Percentiles rank a stretch among this genome's conserved stretches.
phyloP scores from a whole-genome alignment of 2,113 vertebrate genomes.

The Nettapus auritus region DNA sequence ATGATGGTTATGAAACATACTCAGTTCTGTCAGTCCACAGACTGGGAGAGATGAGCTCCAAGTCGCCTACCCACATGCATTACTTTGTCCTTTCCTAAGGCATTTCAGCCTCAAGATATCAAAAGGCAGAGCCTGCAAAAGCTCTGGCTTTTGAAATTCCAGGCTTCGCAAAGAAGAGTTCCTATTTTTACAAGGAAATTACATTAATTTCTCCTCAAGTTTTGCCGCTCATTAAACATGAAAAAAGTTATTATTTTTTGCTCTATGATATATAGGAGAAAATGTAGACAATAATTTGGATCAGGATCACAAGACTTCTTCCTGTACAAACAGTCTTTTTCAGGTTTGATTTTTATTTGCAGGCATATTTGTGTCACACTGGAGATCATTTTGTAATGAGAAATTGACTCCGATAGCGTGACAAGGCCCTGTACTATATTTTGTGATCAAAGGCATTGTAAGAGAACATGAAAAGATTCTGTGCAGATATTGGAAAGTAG shows the following conservation, averaged over 20 bases:
- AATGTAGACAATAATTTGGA: not conserved
- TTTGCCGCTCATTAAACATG: not conserved
- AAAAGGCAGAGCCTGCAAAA: not conserved
- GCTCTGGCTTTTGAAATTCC: not conserved
- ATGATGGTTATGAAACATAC: slow-evolving; percentile 1
- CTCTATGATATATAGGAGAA: not conserved
- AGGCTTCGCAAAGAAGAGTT: not conserved
- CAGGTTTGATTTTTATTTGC: not conserved
- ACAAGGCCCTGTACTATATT: not conserved
- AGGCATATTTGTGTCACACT: not conserved
- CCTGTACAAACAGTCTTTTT: not conserved
- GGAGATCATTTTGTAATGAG: not conserved
- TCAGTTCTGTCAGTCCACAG: slow-evolving; percentile 18
- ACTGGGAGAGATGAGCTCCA: not conserved
- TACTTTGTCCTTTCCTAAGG: slow-evolving; percentile 7
- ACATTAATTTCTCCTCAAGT: not conserved
- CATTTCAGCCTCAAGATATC: not conserved
- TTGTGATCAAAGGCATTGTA: not conserved
- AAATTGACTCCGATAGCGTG: not conserved
- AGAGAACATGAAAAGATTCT: not conserved
- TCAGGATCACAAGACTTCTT: not conserved
- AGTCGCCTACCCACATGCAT: slow-evolving; percentile 16
- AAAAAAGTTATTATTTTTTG: not conserved
- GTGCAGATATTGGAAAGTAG: not conserved
- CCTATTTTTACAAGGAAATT: slow-evolving; percentile 24